Percentiles rank a stretch among this genome's conserved stretches.
Conservation (phyloP, 1,140 invertebrate genomes). For the Psilanteris sp. region DNA sequence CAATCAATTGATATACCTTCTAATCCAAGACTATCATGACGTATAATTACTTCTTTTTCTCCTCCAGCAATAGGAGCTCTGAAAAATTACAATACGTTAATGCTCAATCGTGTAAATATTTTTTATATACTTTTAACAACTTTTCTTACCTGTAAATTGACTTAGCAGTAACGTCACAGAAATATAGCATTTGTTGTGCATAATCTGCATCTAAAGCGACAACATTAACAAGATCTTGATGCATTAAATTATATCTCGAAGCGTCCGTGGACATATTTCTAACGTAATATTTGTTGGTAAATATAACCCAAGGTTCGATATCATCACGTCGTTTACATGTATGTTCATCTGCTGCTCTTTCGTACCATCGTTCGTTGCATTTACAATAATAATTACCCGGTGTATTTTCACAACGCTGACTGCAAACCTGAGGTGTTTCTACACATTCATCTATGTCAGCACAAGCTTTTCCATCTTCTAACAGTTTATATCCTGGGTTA, state of each 20-base stretch:
- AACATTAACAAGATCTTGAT: constrained; percentile 97
- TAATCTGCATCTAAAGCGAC: constrained; percentile 97
- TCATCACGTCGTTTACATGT: constrained; percentile 93
- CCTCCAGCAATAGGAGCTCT: constrained; percentile 76
- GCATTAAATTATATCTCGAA: constrained; percentile 90
- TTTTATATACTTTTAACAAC: no score
- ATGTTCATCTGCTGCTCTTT: constrained; percentile 90
- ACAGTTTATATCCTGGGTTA: constrained; percentile 93
- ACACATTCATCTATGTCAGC: constrained; percentile 96
- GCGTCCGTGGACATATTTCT: constrained; percentile 96
- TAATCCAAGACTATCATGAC: constrained; percentile 95
- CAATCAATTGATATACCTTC: constrained; percentile 99
- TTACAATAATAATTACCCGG: constrained; percentile 97
- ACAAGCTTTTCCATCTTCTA: constrained; percentile 92
- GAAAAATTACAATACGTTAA: not conserved
- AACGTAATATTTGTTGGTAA: constrained; percentile 99
- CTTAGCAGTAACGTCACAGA: constrained; percentile 96
- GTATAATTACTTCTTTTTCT: constrained; percentile 90
- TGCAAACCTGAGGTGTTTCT: constrained; percentile 94
- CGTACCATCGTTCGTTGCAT: constrained; percentile 96
- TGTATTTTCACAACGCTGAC: constrained; percentile 96
- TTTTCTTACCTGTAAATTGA: constrained; percentile 86
- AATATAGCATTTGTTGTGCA: constrained; percentile 91
- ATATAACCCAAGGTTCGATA: constrained; percentile 94
- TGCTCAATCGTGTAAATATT: no score